A percentile compares a stretch with the other conserved stretches of the same genome.
Evolutionary conservation across 2,797 vertebrate species (phyloP).

Genomic region (Remorina albescens): DNA sequence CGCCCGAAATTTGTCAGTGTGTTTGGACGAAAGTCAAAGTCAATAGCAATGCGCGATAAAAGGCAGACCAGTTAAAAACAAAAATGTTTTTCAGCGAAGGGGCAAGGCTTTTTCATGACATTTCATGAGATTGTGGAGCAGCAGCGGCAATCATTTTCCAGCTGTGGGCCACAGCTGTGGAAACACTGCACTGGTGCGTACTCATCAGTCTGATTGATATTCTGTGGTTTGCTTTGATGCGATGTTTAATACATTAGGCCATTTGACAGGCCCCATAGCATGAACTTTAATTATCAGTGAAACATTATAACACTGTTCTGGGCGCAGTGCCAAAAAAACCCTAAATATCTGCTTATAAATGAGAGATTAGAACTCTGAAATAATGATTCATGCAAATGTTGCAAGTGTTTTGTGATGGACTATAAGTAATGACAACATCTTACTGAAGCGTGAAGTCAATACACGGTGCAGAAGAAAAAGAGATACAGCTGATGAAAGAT

Average conservation of each 20-base stretch:
- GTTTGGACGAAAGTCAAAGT: constrained; percentile 64
- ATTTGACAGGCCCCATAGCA: constrained; percentile 59
- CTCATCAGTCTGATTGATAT: constrained; percentile 65
- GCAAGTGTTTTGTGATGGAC: constrained; percentile 5
- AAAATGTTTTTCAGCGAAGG: too few relatives aligned
- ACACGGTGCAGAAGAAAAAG: constrained; percentile 8
- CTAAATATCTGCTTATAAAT: constrained; percentile 25
- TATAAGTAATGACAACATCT: constrained; percentile 44
- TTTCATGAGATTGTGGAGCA: background rate
- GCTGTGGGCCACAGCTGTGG: background rate
- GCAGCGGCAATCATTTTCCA: too few relatives aligned
- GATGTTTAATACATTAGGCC: constrained; percentile 63
- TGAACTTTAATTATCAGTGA: constrained; percentile 65
- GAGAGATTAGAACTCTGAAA: constrained; percentile 35
- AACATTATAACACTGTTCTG: constrained; percentile 49
- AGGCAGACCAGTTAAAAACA: constrained; percentile 10
- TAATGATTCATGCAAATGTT: constrained; percentile 45
- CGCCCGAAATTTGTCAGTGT: constrained; percentile 52
- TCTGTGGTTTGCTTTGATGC: constrained; percentile 45
- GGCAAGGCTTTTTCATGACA: background rate
- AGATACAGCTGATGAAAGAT: constrained; percentile 45
- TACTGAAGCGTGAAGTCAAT: constrained; percentile 50
- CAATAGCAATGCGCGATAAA: constrained; percentile 65
- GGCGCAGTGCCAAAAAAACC: constrained; percentile 34
- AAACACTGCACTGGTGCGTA: background rate